These are phyloP conservation scores for Melanostoma mellinum DNA, from an alignment of 2,888 invertebrate species.

Conservation along the genomic window DNA sequence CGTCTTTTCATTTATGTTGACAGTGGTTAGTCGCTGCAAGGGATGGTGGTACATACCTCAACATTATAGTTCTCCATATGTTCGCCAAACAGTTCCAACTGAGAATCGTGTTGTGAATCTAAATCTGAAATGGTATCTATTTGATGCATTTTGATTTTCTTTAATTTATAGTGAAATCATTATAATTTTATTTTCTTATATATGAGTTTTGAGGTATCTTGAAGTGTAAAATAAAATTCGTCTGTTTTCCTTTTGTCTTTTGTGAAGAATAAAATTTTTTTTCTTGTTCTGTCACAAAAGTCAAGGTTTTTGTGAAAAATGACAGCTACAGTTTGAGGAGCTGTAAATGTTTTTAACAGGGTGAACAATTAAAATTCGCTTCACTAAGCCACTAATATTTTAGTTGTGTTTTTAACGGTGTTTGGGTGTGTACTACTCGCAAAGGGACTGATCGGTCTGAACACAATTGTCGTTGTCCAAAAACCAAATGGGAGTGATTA, in stretches of 20 bases:
- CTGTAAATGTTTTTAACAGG: not conserved
- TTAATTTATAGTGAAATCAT: conserved; percentile 35
- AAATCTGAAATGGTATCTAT: conserved; percentile 51
- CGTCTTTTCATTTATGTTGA: not conserved
- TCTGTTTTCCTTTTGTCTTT: conserved; percentile 10
- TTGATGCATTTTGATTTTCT: conserved; percentile 1
- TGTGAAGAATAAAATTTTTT: not conserved
- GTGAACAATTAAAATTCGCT: not conserved
- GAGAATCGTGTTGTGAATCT: conserved; percentile 65
- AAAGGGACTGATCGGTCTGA: too few relatives aligned
- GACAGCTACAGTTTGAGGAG: conserved; percentile 29
- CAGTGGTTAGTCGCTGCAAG: not conserved
- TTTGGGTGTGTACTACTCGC: too few relatives aligned
- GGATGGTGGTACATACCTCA: conserved; percentile 77
- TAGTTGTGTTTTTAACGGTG: too few relatives aligned
- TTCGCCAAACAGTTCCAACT: conserved; percentile 80
- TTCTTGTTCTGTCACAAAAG: conserved; percentile 25
- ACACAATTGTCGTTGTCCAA: too few relatives aligned
- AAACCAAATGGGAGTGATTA: too few relatives aligned
- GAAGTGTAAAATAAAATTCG: conserved; percentile 12
- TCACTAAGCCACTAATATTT: too few relatives aligned
- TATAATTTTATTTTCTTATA: not conserved
- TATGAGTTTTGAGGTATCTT: not conserved
- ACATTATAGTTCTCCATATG: conserved; percentile 82
- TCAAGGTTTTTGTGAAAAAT: conserved; percentile 16